These are phyloP conservation scores for Mantis religiosa DNA, from an alignment of 2,888 invertebrate genomes.

Conservation along the genomic window DNA sequence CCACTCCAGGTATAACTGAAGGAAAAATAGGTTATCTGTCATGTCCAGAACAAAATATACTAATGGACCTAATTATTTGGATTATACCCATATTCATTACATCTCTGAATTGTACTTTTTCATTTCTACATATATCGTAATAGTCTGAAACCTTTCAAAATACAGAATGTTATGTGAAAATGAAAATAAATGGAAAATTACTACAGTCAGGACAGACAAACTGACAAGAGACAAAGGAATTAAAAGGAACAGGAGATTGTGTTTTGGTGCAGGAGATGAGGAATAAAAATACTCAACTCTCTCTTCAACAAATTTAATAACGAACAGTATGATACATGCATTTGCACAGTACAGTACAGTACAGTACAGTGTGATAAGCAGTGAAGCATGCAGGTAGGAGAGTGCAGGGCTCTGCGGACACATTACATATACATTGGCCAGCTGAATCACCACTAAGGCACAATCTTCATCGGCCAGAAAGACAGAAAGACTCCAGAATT, in stretches of 20 bases:
- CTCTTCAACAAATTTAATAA: slow-evolving; percentile 32
- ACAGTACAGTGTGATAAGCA: slow-evolving; percentile 30
- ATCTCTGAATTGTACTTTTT: not conserved
- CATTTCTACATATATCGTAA: not conserved
- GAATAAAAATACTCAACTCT: slow-evolving; percentile 28
- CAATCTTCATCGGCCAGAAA: slow-evolving; percentile 30
- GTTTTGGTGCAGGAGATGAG: slow-evolving; percentile 1
- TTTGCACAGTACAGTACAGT: slow-evolving; percentile 21
- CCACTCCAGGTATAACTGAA: not conserved
- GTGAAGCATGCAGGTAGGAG: slow-evolving; percentile 31
- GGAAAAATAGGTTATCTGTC: not conserved
- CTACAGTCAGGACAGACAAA: not conserved
- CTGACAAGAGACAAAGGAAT: not conserved
- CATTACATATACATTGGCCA: slow-evolving; percentile 14
- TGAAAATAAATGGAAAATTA: not conserved
- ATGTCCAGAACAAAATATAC: not conserved
- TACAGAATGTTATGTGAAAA: not conserved
- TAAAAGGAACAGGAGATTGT: slow-evolving; percentile 5
- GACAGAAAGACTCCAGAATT: slow-evolving; percentile 17
- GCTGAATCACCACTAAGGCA: slow-evolving; percentile 32
- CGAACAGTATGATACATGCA: slow-evolving; percentile 29
- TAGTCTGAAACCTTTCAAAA: not conserved
- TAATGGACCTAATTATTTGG: not conserved
- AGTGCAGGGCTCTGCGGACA: slow-evolving; percentile 20
- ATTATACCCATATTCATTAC: not conserved